Evolutionary conservation across 2,113 vertebrate genomes (phyloP), one percentile per base, ranked within the genome.

Genomic region (Lipophrys pholis): DNA sequence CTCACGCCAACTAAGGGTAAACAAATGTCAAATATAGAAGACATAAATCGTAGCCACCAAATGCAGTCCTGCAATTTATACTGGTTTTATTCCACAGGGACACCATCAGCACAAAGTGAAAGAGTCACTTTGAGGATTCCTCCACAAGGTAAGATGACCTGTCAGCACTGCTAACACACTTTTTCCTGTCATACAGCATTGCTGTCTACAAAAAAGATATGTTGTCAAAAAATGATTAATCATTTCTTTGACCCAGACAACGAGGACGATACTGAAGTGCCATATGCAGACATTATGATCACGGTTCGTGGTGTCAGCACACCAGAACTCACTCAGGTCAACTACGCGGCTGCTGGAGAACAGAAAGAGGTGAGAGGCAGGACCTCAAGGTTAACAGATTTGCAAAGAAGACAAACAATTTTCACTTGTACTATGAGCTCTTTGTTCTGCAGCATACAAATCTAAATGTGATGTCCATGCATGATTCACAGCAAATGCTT

Each of bases 221-320:
- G 21, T 41, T 58, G 1, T 55, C 3, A 49, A 5, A 56, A 54
- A 16, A 14, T 77, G 7, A 74, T 16, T 9, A 6, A 39, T 56
- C 0, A 11, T 59, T 70, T 66, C 36, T 69, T 42, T 70, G 16
- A 38, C 16, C 15, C 70, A 94, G 94, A 94, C 39, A 73, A 70
- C 36, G 89, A 91, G 69, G 92, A 90, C 16, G 91, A 93, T 72
- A 86, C 87, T n/a, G 94, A 95, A 72, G 93, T 95, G 50, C 91
- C 93, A 15, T 95, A 95, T 49, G 94, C 94, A 51, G 94, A 95
- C 78, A 95, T 94, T 40, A 88, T 94, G 76, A 95, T 95, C 67
- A 90, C 93, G 4, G 82, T 93, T 11, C 86, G 93, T 76, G 93
- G 92, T 5, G 78, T 90, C 75, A 94, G 94, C 16, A 91, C 91